Evolutionary conservation across 2,888 invertebrate genomes (phyloP).

Genomic region (Beris morrisii): DNA sequence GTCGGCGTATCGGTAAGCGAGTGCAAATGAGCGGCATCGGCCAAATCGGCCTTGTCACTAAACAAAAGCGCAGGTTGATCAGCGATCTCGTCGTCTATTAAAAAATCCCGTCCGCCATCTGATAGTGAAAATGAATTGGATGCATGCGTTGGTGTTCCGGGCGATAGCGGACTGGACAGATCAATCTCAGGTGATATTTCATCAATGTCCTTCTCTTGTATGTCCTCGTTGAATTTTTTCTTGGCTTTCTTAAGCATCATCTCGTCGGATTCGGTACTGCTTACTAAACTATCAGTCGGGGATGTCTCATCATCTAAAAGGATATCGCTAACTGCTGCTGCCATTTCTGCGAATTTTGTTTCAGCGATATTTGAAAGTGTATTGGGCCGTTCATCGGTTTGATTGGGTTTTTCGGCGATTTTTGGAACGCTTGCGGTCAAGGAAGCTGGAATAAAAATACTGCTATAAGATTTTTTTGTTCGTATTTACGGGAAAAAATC

Average conservation of each 20-base stretch:
- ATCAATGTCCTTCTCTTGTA: conserved; percentile 56
- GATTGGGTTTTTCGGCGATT: conserved; percentile 8
- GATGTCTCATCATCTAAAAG: conserved; percentile 81
- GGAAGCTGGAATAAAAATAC: conserved; percentile 30
- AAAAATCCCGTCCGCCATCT: conserved; percentile 73
- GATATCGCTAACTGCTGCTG: conserved; percentile 69
- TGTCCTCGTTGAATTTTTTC: conserved; percentile 53
- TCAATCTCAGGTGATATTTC: conserved; percentile 57
- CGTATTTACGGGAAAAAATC: conserved; percentile 1
- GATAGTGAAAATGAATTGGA: conserved; percentile 80
- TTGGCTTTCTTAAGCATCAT: conserved; percentile 47
- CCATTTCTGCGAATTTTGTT: conserved; percentile 70
- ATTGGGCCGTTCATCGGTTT: conserved; percentile 48
- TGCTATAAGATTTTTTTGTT: not conserved
- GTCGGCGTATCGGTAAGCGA: conserved; percentile 56
- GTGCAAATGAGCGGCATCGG: conserved; percentile 57
- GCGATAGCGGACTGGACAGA: conserved; percentile 61
- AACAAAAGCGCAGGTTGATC: conserved; percentile 85
- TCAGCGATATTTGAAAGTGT: conserved; percentile 51
- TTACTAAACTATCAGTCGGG: conserved; percentile 76
- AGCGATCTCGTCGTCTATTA: conserved; percentile 87
- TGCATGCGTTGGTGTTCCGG: conserved; percentile 77
- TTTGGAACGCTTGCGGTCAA: conserved; percentile 34
- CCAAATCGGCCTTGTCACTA: conserved; percentile 61
- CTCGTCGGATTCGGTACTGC: conserved; percentile 54